A percentile compares a stretch with the other conserved stretches of the same genome.
Evolutionary conservation across 2,113 vertebrate species (phyloP).

Genomic region (Lanius ludovicianus): DNA sequence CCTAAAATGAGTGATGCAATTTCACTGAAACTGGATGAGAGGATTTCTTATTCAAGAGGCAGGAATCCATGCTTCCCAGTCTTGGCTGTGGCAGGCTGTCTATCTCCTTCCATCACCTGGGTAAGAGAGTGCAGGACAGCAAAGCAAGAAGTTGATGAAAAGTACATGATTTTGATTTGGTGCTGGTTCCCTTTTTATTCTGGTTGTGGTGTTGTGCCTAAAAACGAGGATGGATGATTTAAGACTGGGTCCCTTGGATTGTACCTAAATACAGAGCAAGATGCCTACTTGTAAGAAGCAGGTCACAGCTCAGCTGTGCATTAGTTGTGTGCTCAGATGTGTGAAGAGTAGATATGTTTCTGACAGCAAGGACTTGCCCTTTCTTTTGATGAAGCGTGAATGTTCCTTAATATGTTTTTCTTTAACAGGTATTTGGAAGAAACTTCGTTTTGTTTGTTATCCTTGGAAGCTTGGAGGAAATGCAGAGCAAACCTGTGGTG

Average conservation of each 20-base stretch:
- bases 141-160: background rate
- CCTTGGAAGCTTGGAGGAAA: constrained; percentile 88
- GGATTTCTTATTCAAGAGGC: background rate
- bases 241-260: background rate
- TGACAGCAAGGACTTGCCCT: background rate
- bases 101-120: background rate
- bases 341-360: background rate
- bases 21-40: background rate
- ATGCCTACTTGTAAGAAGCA: background rate
- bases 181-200: background rate
- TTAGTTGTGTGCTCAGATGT: background rate
- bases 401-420: background rate
- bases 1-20: background rate
- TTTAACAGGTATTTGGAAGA: constrained; percentile 83
- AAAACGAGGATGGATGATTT: background rate
- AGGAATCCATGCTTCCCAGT: background rate
- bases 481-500: constrained; percentile 89
- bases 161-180: background rate
- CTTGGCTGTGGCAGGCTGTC: background rate
- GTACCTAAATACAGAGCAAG: background rate
- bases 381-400: background rate
- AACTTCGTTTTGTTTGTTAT: constrained; percentile 92
- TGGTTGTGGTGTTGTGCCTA: background rate
- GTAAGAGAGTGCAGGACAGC: background rate
- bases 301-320: background rate